Percentiles rank a stretch among this genome's conserved stretches.
These are phyloP conservation scores for Malaclemys terrapin DNA, from an alignment of 2,113 vertebrate species.

Conservation along the genomic window DNA sequence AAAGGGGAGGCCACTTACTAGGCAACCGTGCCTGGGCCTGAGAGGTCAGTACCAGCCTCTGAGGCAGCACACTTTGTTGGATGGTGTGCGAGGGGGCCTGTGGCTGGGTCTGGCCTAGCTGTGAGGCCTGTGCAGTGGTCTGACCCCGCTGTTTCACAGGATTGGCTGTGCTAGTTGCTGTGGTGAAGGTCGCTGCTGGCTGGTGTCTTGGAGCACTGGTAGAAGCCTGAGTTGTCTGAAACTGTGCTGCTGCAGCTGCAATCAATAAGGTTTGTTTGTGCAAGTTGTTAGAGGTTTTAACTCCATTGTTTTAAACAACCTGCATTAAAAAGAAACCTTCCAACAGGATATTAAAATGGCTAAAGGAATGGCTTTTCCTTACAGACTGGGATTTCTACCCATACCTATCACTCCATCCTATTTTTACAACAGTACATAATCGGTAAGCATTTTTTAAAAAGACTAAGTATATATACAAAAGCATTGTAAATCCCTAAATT, in stretches of 20 bases:
- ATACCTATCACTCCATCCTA: conserved; percentile 41
- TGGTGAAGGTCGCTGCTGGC: conserved; percentile 84
- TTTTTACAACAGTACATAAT: conserved; percentile 50
- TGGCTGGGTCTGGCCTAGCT: conserved; percentile 84
- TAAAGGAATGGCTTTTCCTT: conserved; percentile 56
- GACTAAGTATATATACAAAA: conserved; percentile 52
- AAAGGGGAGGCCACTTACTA: conserved; percentile 94
- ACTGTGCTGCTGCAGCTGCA: conserved; percentile 88
- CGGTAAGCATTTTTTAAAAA: conserved; percentile 54
- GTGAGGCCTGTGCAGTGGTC: conserved; percentile 77
- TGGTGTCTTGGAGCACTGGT: conserved; percentile 87
- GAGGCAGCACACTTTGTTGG: conserved; percentile 91
- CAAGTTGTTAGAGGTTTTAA: conserved; percentile 83
- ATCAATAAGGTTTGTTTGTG: conserved; percentile 88
- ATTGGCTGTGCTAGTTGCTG: conserved; percentile 84
- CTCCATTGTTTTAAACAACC: conserved; percentile 69
- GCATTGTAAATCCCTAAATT: conserved; percentile 19
- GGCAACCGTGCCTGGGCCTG: conserved; percentile 99
- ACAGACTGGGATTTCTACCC: conserved; percentile 58
- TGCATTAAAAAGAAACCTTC: conserved; percentile 76
- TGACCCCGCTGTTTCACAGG: conserved; percentile 84
- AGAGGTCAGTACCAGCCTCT: conserved; percentile 97
- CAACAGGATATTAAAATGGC: conserved; percentile 69
- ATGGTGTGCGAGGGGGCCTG: conserved; percentile 85
- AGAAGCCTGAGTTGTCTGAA: conserved; percentile 90